A percentile compares a stretch with the other conserved stretches of the same genome.
phyloP scores from a whole-genome alignment of 2,888 invertebrate genomes.

The Cinara cedri region DNA sequence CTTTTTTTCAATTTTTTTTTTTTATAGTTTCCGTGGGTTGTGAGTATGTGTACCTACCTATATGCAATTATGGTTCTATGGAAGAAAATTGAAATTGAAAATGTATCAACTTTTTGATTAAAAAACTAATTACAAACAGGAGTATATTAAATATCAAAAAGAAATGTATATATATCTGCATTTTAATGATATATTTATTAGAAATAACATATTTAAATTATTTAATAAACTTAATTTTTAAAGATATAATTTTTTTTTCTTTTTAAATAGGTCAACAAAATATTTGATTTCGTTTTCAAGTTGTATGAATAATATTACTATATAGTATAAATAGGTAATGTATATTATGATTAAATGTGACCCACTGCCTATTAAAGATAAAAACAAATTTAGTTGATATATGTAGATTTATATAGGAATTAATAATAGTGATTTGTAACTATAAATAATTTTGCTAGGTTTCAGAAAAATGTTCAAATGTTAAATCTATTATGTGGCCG shows the following conservation, averaged over 20 bases:
- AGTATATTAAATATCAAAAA: conserved; percentile 24
- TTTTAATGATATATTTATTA: not conserved
- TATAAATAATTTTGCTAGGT: not conserved
- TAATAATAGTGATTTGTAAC: not conserved
- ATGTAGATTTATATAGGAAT: not conserved
- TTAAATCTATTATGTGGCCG: not conserved
- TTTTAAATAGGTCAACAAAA: not conserved
- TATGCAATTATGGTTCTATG: not conserved
- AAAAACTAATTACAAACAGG: not conserved
- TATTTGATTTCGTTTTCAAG: not conserved
- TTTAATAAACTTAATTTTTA: too few species aligned
- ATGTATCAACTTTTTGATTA: conserved; percentile 7
- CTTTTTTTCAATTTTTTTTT: conserved; percentile 1
- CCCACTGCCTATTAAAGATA: not conserved
- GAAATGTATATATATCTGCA: not conserved
- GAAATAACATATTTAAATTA: not conserved
- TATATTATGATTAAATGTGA: not conserved
- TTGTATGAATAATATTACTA: not conserved
- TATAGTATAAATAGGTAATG: not conserved
- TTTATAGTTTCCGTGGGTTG: conserved; percentile 10
- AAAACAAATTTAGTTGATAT: not conserved
- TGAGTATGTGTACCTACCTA: not conserved
- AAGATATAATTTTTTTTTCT: too few species aligned
- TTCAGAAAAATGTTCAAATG: not conserved
- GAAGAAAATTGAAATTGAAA: not conserved